Evolutionary conservation across 2,113 vertebrate genomes (phyloP), one percentile per base, ranked within the genome.

Genomic region (Motacilla alba): DNA sequence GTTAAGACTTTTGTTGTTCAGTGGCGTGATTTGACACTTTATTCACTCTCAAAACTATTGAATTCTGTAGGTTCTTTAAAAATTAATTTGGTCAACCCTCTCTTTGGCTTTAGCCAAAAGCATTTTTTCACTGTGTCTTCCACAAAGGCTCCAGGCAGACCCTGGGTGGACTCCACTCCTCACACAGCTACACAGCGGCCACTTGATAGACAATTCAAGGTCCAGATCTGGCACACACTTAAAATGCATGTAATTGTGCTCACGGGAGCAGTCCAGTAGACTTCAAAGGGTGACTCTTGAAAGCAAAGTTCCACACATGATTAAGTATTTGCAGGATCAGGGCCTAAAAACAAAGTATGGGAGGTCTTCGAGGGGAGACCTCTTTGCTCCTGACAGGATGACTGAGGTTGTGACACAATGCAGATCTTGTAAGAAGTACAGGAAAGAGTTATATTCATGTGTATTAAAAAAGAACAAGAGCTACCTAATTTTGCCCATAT

Each of bases 321-420:
- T 83, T 92, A 94, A 84, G 31, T 79, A 87, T 87, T 95, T 92
- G 52, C 74, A 93, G 80, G 49, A 94, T 58, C 52, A 83, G 66
- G 47, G 44, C 8, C 79, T 68, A 9, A 60, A 69, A 76, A 49
- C 47, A 37, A 44, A 27, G 11, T 31, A 55, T 23, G 82, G 85
- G 76, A 93, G 84, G 58, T 96, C 93, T 94, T 93, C 4, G 41
- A 41, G 3, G 31, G 46, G 22, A 84, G 44, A 62, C 26, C 46
- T 84, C 8, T 44, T 91, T 91, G 59, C 35, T 72, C 64, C 75
- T 89, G 35, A 81, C 59, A 83, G 88, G 60, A 88, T 53, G 73
- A 83, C 2, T 68, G 73, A 72, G 43, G 31, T 21, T 68, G 35
- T 79, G 75, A 87, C 41, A 27, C 55, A 66, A 49, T 15, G 31